These are phyloP conservation scores for Synanceia verrucosa DNA, from an alignment of 2,797 vertebrate species.

Conservation along the genomic window DNA sequence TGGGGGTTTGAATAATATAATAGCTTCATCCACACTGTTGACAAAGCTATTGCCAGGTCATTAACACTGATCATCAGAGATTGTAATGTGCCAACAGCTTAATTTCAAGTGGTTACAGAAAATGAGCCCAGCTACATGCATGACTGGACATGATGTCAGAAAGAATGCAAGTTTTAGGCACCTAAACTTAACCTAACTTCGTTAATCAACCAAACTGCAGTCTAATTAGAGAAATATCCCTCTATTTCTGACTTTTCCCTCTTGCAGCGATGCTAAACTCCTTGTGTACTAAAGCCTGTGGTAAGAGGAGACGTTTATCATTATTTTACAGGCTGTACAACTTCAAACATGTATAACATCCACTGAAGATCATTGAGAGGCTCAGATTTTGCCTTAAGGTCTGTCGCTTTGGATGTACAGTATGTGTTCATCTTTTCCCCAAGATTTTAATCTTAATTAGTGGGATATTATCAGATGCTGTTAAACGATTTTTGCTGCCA, in stretches of 20 bases:
- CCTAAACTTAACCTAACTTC: no score
- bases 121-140: no score
- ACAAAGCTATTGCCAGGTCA: no score
- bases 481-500: constrained; percentile 18
- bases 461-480: constrained; percentile 19
- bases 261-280: not conserved
- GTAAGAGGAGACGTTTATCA: not conserved
- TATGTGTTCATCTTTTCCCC: not conserved
- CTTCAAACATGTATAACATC: constrained; percentile 21
- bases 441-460: constrained; percentile 38
- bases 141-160: no score
- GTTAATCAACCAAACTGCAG: not conserved
- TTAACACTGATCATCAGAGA: no score
- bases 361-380: not conserved
- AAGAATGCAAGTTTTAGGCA: no score
- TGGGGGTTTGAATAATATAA: no score
- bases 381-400: constrained; percentile 16
- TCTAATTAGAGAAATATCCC: not conserved
- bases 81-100: no score
- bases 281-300: constrained; percentile 1
- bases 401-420: not conserved
- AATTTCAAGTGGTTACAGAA: no score
- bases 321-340: not conserved
- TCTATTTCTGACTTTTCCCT: not conserved
- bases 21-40: no score